Base-by-base conservation (phyloP, 1,140 invertebrate genomes). In the Pantala flavescens region DNA sequence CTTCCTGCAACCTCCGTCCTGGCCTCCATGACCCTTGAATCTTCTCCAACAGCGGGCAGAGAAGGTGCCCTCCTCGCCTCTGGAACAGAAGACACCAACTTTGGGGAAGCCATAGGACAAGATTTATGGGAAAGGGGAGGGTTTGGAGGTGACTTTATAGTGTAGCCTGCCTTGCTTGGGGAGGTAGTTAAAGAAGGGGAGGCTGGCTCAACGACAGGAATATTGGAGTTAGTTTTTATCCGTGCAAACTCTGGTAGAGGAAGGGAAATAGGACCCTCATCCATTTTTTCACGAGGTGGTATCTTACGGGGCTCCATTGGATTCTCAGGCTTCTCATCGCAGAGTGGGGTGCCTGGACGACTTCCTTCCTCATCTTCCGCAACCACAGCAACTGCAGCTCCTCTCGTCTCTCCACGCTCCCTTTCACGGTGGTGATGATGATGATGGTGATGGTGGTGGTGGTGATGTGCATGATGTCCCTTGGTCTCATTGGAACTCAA, bases 171-270 rank as follows among this genome's bases (percentile, higher is more conserved):
- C 71, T 72, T 72, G 23, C n/a, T 42, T 24, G 71, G 23, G 49
- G 49, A 63, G n/a, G 49, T 19, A 63, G 49, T 63, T 63, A 19
- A 3, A 63, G 14, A 3, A 21, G 49, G 49, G 49, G 49, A 63
- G n/a, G 49, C 49, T 63, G 49, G n/a, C 49, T 63, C 49, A 7
- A 63, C n/a, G 49, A 63, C 49, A 63, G 49, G 49, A 63, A 63
- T 63, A 63, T 63, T 63, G n/a, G 49, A 21, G 49, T 21, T 63
- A 63, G 49, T 12, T 63, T 63, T 63, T 21, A 63, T 63, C 49
- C 90, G 87, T 14, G 93, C 94, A 80, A 95, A 96, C 81, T 91
- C 89, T 1, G 94, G 93, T 76, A 96, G 82, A 5, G 93, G 93
- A 74, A 96, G 81, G 76, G 90, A 91, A 77, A 95, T 85, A 7